Evolutionary conservation across 2,797 vertebrate species (phyloP).

Genomic region (Pseudopleuronectes americanus): DNA sequence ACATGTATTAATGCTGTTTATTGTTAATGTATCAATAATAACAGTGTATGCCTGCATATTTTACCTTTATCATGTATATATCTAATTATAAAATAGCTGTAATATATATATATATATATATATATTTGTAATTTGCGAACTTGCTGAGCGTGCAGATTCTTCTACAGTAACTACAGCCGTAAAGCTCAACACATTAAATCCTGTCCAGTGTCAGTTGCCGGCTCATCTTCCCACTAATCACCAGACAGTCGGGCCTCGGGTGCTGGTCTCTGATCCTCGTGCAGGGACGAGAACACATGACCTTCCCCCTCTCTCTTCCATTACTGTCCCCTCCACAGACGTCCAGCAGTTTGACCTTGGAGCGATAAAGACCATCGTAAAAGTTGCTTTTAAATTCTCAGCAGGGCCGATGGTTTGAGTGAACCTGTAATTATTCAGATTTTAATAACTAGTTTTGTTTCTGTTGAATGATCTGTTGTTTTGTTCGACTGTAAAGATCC

Average conservation of each 20-base stretch:
- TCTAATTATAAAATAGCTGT: constrained; percentile 30
- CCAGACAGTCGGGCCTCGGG: constrained; percentile 15
- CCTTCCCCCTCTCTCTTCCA: constrained; percentile 1
- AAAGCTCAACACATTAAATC: constrained; percentile 50
- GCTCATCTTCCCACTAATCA: constrained; percentile 46
- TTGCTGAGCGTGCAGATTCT: constrained; percentile 41
- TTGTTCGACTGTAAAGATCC: constrained; percentile 6
- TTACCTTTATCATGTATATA: constrained; percentile 9
- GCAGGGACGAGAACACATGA: constrained; percentile 13
- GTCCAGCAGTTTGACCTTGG: constrained; percentile 50
- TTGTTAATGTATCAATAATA: constrained; percentile 23
- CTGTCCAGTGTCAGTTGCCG: constrained; percentile 42
- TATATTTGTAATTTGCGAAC: constrained; percentile 10
- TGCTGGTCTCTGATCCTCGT: constrained; percentile 29
- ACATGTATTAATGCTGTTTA: constrained; percentile 7
- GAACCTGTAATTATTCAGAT: constrained; percentile 52
- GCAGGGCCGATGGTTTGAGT: background rate
- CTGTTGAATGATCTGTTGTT: background rate
- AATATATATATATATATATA: background rate
- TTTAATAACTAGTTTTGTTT: constrained; percentile 35
- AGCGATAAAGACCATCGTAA: constrained; percentile 37
- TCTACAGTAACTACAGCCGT: constrained; percentile 31
- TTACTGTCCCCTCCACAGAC: constrained; percentile 17
- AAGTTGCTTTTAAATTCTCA: constrained; percentile 54
- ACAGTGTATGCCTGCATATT: constrained; percentile 21